Evolutionary conservation across 2,888 invertebrate genomes (phyloP), one percentile per base, ranked within the genome.

Genomic region (Tenthredo notha): DNA sequence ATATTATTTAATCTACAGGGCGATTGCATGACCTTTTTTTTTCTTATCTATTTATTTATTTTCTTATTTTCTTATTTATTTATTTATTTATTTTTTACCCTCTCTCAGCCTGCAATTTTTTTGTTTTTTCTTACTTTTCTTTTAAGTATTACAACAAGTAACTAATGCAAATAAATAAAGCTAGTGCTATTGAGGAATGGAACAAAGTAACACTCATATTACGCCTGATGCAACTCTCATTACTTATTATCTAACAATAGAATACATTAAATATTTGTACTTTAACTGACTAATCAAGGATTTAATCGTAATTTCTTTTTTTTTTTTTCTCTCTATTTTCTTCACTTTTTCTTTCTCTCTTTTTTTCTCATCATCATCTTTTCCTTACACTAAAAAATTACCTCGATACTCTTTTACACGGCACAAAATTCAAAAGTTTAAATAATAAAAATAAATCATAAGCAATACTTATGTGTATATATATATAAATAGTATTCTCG

Each of bases 281-380:
- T 96, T 96, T 95, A 96, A 96, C 96, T 96, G 96, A 96, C 96
- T 96, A 96, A 96, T 96, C 95, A 95, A 96, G 95, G 90, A 91
- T 91, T 91, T 90, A 91, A 90, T 89, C 87, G 86, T 89, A 89
- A 90, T 87, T 87, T 85, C 87, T 77, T 84, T 85, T 85, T 86
- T 29, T 89, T 54, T 86, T 29, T 89, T 54, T 1, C 7, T 87
- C n/a, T n/a, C n/a, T n/a, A n/a, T n/a, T 87, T 90, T 90, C 87
- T 85, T 86, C 86, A 86, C 86, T 89, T 86, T 54, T 87, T 82
- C 33, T 33, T 33, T 33, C 33, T 33, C 4, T 33, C 29, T 61
- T 86, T 87, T 85, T 82, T 65, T 61, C n/a, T 50, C 18, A 85
- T 86, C 86, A 87, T 85, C 15, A n/a, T n/a, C n/a, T n/a, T 47